phyloP scores from a whole-genome alignment of 2,797 vertebrate genomes.

The Arremon brunneinucha region DNA sequence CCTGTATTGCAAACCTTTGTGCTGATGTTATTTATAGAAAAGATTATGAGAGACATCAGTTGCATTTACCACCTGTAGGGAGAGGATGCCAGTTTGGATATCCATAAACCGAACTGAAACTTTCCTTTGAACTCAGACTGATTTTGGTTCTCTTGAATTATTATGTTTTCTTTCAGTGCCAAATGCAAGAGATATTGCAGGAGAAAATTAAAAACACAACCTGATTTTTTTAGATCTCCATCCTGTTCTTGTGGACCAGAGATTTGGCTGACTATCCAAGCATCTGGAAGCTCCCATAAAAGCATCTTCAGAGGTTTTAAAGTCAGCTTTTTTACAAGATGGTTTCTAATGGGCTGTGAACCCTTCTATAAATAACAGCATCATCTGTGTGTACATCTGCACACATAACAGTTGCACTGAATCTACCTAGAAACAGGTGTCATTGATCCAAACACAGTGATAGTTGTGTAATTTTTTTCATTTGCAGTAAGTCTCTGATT shows the following conservation, averaged over 20 bases:
- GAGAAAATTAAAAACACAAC: constrained; percentile 36
- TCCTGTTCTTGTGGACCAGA: constrained; percentile 3
- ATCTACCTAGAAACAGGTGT: background rate
- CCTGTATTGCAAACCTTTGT: background rate
- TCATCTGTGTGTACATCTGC: background rate
- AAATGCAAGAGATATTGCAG: background rate
- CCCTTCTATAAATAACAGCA: background rate
- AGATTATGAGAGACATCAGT: background rate
- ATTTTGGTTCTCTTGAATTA: background rate
- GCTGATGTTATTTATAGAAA: background rate
- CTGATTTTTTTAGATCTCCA: background rate
- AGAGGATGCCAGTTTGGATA: background rate
- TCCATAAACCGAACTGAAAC: background rate
- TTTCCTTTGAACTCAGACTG: background rate
- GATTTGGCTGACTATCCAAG: constrained; percentile 20
- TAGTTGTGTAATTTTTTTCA: background rate
- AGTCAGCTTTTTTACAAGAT: background rate
- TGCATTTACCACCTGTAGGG: background rate
- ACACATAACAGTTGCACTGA: background rate
- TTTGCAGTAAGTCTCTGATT: background rate
- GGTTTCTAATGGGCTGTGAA: background rate
- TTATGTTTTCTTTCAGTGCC: background rate
- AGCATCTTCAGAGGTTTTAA: constrained; percentile 9
- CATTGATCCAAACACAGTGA: background rate
- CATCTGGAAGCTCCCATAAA: constrained; percentile 15